These are phyloP conservation scores for Colaptes auratus DNA, from an alignment of 2,113 vertebrate genomes.

Conservation along the genomic window DNA sequence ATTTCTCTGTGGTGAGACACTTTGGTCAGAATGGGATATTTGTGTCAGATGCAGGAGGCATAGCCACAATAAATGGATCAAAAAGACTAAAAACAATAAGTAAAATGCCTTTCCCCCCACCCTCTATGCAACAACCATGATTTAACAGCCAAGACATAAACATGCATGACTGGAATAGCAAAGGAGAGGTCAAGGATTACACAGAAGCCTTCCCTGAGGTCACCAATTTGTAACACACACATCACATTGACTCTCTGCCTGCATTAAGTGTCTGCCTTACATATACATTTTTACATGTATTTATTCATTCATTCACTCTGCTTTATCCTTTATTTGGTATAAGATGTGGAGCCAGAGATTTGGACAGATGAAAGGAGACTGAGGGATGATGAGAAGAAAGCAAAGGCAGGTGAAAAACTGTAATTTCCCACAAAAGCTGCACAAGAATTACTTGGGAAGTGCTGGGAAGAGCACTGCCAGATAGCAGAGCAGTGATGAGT, in stretches of 20 bases:
- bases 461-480: background rate
- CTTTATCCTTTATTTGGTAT: background rate
- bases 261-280: background rate
- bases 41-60: conserved; percentile 14
- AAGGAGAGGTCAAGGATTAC: background rate
- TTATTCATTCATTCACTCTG: background rate
- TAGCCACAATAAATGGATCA: background rate
- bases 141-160: background rate
- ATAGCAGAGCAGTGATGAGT: background rate
- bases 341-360: background rate
- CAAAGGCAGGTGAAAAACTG: background rate
- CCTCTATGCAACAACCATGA: background rate
- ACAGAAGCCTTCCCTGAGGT: background rate
- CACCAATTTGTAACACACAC: background rate
- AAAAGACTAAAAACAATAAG: background rate
- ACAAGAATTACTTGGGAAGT: background rate
- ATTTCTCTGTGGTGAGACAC: background rate
- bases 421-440: background rate
- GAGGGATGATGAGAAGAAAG: background rate
- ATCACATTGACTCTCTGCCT: background rate
- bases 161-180: background rate
- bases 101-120: background rate
- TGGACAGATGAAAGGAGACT: background rate
- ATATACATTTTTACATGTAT: background rate
- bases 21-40: conserved; percentile 16